These are phyloP conservation scores for Trichopoda pennipes DNA, from an alignment of 2,888 invertebrate species.

Conservation along the genomic window DNA sequence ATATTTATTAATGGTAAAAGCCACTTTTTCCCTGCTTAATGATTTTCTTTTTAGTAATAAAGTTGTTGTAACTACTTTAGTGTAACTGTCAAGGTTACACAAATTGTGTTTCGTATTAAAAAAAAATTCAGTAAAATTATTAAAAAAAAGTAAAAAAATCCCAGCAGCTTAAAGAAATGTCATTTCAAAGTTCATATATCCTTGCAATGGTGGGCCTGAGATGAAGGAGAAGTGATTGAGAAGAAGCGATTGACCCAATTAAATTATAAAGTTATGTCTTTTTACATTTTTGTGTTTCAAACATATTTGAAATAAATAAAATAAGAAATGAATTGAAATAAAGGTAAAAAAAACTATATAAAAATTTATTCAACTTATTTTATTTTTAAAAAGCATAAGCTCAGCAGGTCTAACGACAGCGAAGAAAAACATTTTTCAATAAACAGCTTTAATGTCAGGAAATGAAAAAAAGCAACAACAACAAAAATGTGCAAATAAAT, in stretches of 20 bases:
- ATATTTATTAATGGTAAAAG: no score
- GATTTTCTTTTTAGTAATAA: no score
- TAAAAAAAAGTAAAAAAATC: background rate
- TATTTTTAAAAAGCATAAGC: slow-evolving; percentile 7
- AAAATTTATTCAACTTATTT: slow-evolving; percentile 42
- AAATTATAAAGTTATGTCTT: slow-evolving; percentile 39
- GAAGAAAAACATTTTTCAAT: slow-evolving; percentile 5
- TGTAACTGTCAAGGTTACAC: no score
- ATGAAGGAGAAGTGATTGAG: background rate
- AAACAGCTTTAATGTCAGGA: slow-evolving; percentile 29
- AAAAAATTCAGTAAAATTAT: slow-evolving; percentile 10
- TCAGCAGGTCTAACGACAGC: background rate
- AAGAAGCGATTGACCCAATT: slow-evolving; percentile 44
- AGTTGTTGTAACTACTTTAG: no score
- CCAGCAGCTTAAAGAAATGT: no score
- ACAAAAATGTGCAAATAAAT: slow-evolving; percentile 35
- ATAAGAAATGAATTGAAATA: slow-evolving; percentile 2
- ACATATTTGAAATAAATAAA: background rate
- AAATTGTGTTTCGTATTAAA: no score
- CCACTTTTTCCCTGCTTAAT: no score
- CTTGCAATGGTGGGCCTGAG: background rate
- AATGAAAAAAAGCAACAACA: background rate
- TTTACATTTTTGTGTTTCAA: background rate
- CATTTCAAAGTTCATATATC: background rate
- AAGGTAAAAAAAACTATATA: slow-evolving; percentile 15